Base-by-base conservation (phyloP, 2,113 vertebrate species). In the Cyanocitta stelleri region DNA sequence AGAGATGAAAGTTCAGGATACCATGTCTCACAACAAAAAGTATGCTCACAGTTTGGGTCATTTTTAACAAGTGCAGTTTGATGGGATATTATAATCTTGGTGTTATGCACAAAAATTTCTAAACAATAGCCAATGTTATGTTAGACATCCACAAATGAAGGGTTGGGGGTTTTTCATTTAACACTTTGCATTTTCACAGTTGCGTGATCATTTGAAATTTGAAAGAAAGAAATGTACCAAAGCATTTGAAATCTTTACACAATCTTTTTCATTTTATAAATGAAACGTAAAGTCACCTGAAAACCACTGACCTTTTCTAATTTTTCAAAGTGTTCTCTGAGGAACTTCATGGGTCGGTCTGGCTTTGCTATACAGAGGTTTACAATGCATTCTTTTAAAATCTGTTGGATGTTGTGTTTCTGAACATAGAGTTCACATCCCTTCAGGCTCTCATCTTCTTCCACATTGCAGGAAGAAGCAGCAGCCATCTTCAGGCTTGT, bases 341-440 rank as follows among this genome's bases (percentile, higher is more conserved):
- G 98, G 98, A 99, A 99, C 95, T 98, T 98, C 99, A 99, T 98
- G 93, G 99, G 99, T 78, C 98, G 98, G 63, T 99, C 99, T 4
- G 99, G 99, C 97, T 99, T 99, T 68, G 98, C 98, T 56, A 99
- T 97, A 97, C 99, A 99, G 74, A 99, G 98, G 96, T 98, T 99
- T 73, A 99, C 99, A 56, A 99, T 99, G 97, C 99, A 99, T 95
- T 99, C 99, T 97, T 99, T 99, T 87, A 99, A 98, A 94, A 98
- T 99, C 98, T 99, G 99, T 95, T 99, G 99, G 92, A 99, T 98
- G 96, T 99, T 98, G 95, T 99, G 98, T 92, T 98, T 99, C 97
- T 99, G 99, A 93, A 99, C 99, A 5, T 99, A 99, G 62, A 99
- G 98, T 95, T 99, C 99, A 51, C 99, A 99, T 86, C 98, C 98